Evolutionary conservation across 1,140 invertebrate genomes (phyloP).

Genomic region (Neotoxoptera formosana): DNA sequence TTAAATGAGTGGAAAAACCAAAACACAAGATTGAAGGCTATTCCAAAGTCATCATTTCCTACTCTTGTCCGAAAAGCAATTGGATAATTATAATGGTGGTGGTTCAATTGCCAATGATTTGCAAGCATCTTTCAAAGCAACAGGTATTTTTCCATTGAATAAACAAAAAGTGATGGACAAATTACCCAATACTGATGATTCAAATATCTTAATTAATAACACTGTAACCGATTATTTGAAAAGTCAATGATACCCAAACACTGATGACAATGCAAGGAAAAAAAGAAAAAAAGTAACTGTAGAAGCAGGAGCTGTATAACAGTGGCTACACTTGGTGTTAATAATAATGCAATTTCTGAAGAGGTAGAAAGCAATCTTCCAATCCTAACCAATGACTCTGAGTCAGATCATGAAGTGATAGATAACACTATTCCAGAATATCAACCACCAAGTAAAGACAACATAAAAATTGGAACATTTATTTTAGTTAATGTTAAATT

Average conservation of each 20-base stretch:
- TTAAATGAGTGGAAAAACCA: slow-evolving; percentile 60
- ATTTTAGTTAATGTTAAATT: slow-evolving; percentile 7
- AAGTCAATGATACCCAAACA: background rate
- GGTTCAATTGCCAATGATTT: background rate
- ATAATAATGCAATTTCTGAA: background rate
- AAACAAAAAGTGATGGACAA: background rate
- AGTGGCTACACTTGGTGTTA: background rate
- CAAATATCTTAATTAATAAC: background rate
- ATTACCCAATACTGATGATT: background rate
- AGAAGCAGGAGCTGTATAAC: background rate
- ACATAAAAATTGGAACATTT: slow-evolving; percentile 31
- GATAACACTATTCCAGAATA: slow-evolving; percentile 34
- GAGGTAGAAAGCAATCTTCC: background rate
- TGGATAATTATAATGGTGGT: slow-evolving; percentile 19
- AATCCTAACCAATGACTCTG: background rate
- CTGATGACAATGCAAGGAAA: slow-evolving; percentile 9
- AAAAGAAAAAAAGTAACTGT: background rate
- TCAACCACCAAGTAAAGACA: background rate
- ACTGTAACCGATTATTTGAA: background rate
- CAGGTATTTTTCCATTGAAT: slow-evolving; percentile 30
- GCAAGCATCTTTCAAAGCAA: slow-evolving; percentile 22
- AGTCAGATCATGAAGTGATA: background rate
- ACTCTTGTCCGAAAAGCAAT: background rate
- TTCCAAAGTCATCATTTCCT: background rate
- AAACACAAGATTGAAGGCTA: slow-evolving; percentile 22